Evolutionary conservation across 2,888 invertebrate genomes (phyloP).

Genomic region (Herminia tarsipennalis): DNA sequence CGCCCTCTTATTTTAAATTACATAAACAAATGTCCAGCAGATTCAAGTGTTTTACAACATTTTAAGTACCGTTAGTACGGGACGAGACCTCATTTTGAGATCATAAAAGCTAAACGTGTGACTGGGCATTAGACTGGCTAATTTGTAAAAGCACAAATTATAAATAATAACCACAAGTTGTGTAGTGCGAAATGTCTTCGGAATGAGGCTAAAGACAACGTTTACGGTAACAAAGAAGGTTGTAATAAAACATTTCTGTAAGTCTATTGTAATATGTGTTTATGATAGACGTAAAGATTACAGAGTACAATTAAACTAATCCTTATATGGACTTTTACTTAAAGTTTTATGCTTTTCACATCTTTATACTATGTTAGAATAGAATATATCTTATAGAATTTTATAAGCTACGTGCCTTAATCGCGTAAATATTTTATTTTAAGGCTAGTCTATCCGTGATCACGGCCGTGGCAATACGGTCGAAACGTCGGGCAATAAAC

Average conservation of each 20-base stretch:
- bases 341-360: no score
- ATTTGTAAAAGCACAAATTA: constrained; percentile 35
- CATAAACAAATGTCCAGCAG: constrained; percentile 43
- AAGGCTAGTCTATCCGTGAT: no score
- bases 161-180: constrained; percentile 29
- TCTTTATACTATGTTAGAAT: no score
- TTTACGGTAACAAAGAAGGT: constrained; percentile 15
- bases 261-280: neutral
- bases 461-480: no score
- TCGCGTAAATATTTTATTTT: no score
- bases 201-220: constrained; percentile 21
- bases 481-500: no score
- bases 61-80: constrained; percentile 35
- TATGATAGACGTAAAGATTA: neutral
- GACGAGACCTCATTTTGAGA: constrained; percentile 28
- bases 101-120: constrained; percentile 26
- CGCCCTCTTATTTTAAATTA: constrained; percentile 35
- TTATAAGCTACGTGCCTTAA: no score
- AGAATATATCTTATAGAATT: no score
- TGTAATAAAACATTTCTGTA: constrained; percentile 11
- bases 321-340: neutral
- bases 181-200: constrained; percentile 18
- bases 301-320: neutral
- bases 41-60: constrained; percentile 39
- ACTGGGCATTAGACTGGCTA: constrained; percentile 25